A percentile compares a stretch with the other conserved stretches of the same genome.
These are phyloP conservation scores for Zaprionus taronus DNA, from an alignment of 1,140 invertebrate genomes.

Conservation along the genomic window DNA sequence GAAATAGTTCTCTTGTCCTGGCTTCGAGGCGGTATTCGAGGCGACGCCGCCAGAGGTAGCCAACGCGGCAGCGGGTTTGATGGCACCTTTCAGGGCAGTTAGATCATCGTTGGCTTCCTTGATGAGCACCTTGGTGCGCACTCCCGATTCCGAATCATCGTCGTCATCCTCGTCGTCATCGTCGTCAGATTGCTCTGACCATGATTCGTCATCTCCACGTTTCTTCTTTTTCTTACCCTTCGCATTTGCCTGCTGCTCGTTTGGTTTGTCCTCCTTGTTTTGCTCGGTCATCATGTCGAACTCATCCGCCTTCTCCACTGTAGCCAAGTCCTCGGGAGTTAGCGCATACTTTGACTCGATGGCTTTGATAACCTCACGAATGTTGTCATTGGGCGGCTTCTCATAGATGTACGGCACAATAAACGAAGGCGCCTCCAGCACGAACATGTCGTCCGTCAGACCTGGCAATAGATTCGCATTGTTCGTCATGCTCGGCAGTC, in stretches of 20 bases:
- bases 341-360: conserved; percentile 88
- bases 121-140: conserved; percentile 85
- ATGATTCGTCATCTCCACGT: conserved; percentile 81
- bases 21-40: conserved; percentile 52
- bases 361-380: conserved; percentile 90
- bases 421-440: conserved; percentile 95
- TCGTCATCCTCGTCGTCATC: conserved; percentile 86
- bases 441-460: conserved; percentile 95
- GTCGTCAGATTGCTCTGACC: conserved; percentile 84
- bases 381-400: conserved; percentile 91
- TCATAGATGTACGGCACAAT: conserved; percentile 97
- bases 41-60: conserved; percentile 69
- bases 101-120: conserved; percentile 86
- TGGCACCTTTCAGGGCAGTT: conserved; percentile 85
- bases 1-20: conserved; percentile 87
- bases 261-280: conserved; percentile 75
- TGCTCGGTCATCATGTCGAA: conserved; percentile 82
- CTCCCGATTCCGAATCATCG: conserved; percentile 85
- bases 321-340: conserved; percentile 85
- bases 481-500: conserved; percentile 74
- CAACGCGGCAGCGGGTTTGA: conserved; percentile 84
- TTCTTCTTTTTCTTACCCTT: conserved; percentile 84
- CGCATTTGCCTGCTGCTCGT: conserved; percentile 36
- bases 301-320: conserved; percentile 80
- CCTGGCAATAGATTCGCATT: conserved; percentile 89